Percentiles rank a stretch among this genome's conserved stretches.
Evolutionary conservation across 2,113 vertebrate species (phyloP).

Genomic region (Jaculus jaculus): DNA sequence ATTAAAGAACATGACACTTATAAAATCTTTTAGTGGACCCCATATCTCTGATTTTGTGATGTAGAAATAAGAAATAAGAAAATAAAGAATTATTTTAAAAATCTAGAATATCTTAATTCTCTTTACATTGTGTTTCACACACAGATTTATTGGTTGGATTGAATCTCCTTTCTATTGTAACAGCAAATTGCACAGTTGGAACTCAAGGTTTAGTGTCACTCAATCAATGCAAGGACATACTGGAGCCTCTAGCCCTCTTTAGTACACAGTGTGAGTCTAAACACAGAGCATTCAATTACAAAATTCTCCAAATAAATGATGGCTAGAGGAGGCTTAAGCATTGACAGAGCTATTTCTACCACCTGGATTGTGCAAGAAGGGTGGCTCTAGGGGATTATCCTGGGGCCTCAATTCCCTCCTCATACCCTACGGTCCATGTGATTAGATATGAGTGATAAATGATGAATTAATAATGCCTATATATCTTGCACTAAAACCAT

Average conservation of each 20-base stretch:
- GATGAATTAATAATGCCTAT: constrained; percentile 25
- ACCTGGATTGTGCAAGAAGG: not conserved
- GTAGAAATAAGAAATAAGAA: constrained; percentile 7
- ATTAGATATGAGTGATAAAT: not conserved
- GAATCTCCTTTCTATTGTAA: not conserved
- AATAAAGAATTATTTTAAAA: constrained; percentile 44
- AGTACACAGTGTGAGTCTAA: not conserved
- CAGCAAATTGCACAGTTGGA: constrained; percentile 28
- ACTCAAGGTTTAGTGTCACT: not conserved
- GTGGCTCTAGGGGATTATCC: not conserved
- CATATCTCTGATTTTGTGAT: not conserved
- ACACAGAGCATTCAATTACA: constrained; percentile 1
- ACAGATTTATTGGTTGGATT: constrained; percentile 27
- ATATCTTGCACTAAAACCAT: not conserved
- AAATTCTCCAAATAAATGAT: constrained; percentile 4
- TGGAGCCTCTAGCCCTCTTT: not conserved
- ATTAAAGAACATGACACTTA: constrained; percentile 41
- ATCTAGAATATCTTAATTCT: not conserved
- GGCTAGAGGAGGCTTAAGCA: not conserved
- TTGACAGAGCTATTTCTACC: not conserved
- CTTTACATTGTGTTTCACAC: constrained; percentile 21
- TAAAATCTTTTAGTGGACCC: not conserved
- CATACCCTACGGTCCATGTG: not conserved
- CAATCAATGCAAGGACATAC: constrained; percentile 24
- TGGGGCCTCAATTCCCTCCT: not conserved